Evolutionary conservation across 2,797 vertebrate genomes (phyloP).

Genomic region (Poeciliopsis paucimaculata): DNA sequence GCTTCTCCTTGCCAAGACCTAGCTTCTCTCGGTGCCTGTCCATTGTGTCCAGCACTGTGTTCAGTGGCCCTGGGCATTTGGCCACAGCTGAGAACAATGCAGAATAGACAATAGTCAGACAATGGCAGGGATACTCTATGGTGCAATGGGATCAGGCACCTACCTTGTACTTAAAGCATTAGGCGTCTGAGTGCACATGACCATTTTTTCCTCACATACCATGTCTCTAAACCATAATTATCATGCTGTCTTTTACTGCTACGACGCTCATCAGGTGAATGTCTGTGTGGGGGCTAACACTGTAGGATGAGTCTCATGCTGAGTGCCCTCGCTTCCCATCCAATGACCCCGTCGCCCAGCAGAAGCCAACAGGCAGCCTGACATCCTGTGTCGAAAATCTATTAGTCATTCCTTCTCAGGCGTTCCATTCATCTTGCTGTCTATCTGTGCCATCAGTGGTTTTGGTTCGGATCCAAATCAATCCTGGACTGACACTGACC

Average conservation of each 20-base stretch:
- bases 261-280: slow-evolving; percentile 45
- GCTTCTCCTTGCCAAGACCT: slow-evolving; percentile 60
- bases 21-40: slow-evolving; percentile 62
- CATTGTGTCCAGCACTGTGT: slow-evolving; percentile 73
- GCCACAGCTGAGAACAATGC: slow-evolving; percentile 71
- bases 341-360: slow-evolving; percentile 60
- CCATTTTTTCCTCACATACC: slow-evolving; percentile 16
- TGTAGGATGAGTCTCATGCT: slow-evolving; percentile 29
- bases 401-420: slow-evolving; percentile 74
- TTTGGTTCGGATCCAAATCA: slow-evolving; percentile 80
- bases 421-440: slow-evolving; percentile 69
- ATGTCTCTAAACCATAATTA: slow-evolving; percentile 20
- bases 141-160: slow-evolving; percentile 50
- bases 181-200: slow-evolving; percentile 39
- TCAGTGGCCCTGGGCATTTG: slow-evolving; percentile 71
- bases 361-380: slow-evolving; percentile 69
- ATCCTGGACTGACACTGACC: slow-evolving; percentile 77
- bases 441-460: slow-evolving; percentile 78
- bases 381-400: slow-evolving; percentile 73
- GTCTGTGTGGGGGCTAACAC: slow-evolving; percentile 33
- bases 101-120: slow-evolving; percentile 67
- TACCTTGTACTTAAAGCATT: slow-evolving; percentile 51
- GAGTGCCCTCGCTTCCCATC: slow-evolving; percentile 4
- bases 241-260: background rate
- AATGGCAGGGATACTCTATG: slow-evolving; percentile 59